phyloP scores from a whole-genome alignment of 2,888 invertebrate genomes.

The Papilio demoleus region DNA sequence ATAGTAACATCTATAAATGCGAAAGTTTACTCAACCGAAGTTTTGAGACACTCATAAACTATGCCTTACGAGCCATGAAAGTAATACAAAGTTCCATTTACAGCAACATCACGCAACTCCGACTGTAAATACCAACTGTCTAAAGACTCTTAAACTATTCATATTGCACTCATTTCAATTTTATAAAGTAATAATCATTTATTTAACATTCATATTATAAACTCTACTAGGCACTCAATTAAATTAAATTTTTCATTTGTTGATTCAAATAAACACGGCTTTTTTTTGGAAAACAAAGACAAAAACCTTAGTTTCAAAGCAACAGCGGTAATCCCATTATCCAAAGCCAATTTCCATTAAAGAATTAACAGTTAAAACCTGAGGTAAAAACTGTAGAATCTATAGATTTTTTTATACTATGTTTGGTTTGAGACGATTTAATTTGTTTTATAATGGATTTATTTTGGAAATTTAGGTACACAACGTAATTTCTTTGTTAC shows the following conservation, averaged over 20 bases:
- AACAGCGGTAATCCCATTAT: constrained; percentile 64
- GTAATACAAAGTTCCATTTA: constrained; percentile 17
- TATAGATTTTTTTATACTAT: too few relatives aligned
- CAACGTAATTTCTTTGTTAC: too few relatives aligned
- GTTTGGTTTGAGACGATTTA: too few relatives aligned
- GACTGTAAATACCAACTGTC: constrained; percentile 48
- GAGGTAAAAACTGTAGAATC: constrained; percentile 62
- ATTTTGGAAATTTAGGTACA: too few relatives aligned
- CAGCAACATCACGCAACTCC: constrained; percentile 19
- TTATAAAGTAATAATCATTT: not conserved
- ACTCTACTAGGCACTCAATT: not conserved
- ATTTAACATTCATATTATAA: not conserved
- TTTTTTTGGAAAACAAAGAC: not conserved
- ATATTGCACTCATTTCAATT: not conserved
- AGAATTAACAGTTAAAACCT: constrained; percentile 66
- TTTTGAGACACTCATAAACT: constrained; percentile 18
- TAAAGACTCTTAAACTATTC: constrained; percentile 6
- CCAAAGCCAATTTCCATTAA: constrained; percentile 69
- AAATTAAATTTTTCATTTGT: too few relatives aligned
- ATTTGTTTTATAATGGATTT: too few relatives aligned
- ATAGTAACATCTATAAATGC: constrained; percentile 8
- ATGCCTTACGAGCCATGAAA: constrained; percentile 17
- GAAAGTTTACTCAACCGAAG: constrained; percentile 3
- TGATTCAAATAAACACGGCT: not conserved
- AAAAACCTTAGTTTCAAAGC: constrained; percentile 49